Evolutionary conservation across 2,797 vertebrate species (phyloP), one percentile per base, ranked within the genome.

Genomic region (Naso thynnoides): DNA sequence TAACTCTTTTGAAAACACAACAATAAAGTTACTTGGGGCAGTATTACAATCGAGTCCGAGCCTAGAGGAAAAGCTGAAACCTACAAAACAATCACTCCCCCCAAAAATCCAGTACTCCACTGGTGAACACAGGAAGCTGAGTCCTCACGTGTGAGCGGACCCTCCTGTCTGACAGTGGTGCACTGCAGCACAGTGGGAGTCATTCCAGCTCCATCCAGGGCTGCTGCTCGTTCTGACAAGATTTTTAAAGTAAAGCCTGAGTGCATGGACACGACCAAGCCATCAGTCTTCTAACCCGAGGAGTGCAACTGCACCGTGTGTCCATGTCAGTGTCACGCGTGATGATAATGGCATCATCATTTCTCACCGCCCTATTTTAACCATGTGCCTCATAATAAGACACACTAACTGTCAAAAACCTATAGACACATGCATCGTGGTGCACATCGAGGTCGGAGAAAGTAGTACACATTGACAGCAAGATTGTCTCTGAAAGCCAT

Each of bases 101-200:
- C 23, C 21, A 67, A 23, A 61, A 42, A 18, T 26, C 0, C 4
- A 55, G 58, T 57, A 60, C 54, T 64, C 21, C 11, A 18, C 10
- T 33, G 52, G 23, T 52, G 55, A 83, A 60, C 56, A 55, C 26
- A 47, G 65, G 53, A 71, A 76, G 26, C 50, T 48, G 61, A 74
- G 73, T 66, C 78, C 86, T 78, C 76, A 63, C 8, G 57, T 60
- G 78, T 58, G 58, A 85, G 68, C 64, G 54, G 86, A 79, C 85
- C 77, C 77, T 84, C 85, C 82, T 87, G 83, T 84, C 86, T 84
- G 84, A 89, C 89, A 89, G 84, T 95, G 93, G 92, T 95, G 95
- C 95, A 95, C 89, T 95, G 95, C 95, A 94, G 94, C 92, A 93
- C 92, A 92, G 72, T 80, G 85, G 84, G 88, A 93, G 88, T 79